Evolutionary conservation across 2,888 invertebrate species (phyloP), one percentile per base, ranked within the genome.

Genomic region (Scaptomyza caliginosa): DNA sequence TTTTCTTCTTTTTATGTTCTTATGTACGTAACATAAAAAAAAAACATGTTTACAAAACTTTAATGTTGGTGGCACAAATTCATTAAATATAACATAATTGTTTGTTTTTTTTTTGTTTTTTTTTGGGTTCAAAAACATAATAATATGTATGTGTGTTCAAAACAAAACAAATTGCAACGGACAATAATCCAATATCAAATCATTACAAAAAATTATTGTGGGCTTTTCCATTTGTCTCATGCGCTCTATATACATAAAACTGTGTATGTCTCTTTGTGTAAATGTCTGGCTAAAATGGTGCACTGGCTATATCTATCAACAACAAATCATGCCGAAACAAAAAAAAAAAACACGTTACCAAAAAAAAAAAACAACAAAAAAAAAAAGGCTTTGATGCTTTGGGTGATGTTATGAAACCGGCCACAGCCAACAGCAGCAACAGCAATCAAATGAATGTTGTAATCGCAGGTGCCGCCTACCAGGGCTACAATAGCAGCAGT

Each of bases 381-480:
- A 51, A 51, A 79, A 81, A 90, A 94, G 94, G 93, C 91, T 95
- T 95, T 92, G 95, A 95, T 92, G 94, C 94, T 86, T 93, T 95
- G 92, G 95, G 95, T 76, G 94, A 94, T 90, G 94, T 95, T 68
- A 91, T 95, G 81, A 93, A 94, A 90, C 95, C 95, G 67, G 93
- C 93, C 74, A 84, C 87, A 67, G 80, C 88, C 68, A 79, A 78
- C 60, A 80, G 60, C 64, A 72, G 55, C 54, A 69, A 72, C 83
- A 75, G 77, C 86, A 78, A 85, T 79, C 79, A 90, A 89, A 90
- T 88, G 87, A 90, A 90, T 86, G 86, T 90, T 90, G 88, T 90
- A 83, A 87, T 88, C 87, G 67, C 90, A 90, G 91, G 91, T 91
- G 79, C 84, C 63, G 84, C 76, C 36, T 76, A 79, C 59, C 68